A percentile compares a stretch with the other conserved stretches of the same genome.
Conservation (phyloP, 2,113 vertebrate genomes). For the Eonycteris spelaea region DNA sequence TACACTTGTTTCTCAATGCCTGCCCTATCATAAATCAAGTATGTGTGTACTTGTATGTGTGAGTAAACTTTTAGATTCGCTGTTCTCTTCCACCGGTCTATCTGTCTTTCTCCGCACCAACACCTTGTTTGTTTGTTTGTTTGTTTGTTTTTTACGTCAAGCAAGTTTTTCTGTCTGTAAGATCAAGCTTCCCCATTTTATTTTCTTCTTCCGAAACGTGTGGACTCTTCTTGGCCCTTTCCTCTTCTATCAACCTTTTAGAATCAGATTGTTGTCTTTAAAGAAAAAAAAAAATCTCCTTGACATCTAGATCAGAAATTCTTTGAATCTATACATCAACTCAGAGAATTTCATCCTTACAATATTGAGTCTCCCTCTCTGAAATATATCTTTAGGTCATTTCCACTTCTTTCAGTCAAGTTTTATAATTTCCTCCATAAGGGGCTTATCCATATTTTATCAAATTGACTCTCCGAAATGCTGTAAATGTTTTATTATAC, state of each 20-base stretch:
- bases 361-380: neutral
- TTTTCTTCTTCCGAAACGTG: neutral
- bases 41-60: fast-evolving
- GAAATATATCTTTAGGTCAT: neutral
- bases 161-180: neutral
- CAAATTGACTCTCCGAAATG: neutral
- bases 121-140: neutral
- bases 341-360: neutral
- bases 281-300: neutral
- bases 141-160: neutral
- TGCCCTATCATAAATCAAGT: neutral
- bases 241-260: neutral
- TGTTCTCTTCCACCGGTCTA: neutral
- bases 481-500: neutral
- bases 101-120: neutral
- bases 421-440: neutral
- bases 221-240: neutral
- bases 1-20: neutral
- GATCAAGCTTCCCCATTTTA: neutral
- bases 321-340: neutral
- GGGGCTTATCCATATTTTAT: neutral
- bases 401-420: neutral
- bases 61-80: neutral
- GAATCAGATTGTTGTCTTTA: neutral
- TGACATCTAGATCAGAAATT: neutral